Evolutionary conservation across 1,140 invertebrate genomes (phyloP), one percentile per base, ranked within the genome.

Genomic region (Heliconius hewitsoni): DNA sequence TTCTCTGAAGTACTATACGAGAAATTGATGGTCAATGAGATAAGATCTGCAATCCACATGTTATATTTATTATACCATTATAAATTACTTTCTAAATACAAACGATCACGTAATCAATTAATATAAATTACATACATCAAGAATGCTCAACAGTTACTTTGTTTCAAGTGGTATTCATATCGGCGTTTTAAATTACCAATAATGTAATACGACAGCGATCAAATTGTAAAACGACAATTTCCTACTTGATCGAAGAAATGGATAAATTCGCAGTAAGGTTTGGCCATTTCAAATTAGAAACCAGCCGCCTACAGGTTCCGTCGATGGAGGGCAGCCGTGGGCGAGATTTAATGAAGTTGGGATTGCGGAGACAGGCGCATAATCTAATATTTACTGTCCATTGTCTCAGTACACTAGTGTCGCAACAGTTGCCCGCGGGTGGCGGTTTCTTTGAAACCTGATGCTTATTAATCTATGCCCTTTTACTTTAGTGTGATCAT

Each of bases 321-420:
- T 78, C 80, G 80, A 83, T 83, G 80, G 81, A 82, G 83, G 77
- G 82, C 79, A 79, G 79, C 83, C 86, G 88, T 89, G 87, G 87
- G 88, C 87, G 87, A 85, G 79, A 80, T 86, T 83, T 90, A 90
- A 90, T 86, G 86, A 88, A 88, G 80, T 80, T 85, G 76, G 82
- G 81, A 83, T 77, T 78, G 82, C 81, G 83, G 80, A 81, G 85
- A 88, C 88, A 87, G 83, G 76, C 83, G 81, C 86, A 84, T 87
- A 86, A 87, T 81, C 82, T 80, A 80, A 85, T 89, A 89, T 89
- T 90, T 90, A 90, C 85, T 87, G 82, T 82, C 86, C 84, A 90
- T 89, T 90, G 88, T 90, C 84, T 85, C 77, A 76, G 78, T 73
- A 77, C 77, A 83, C 81, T 81, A 78, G 84, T 87, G 86, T 85